These are phyloP conservation scores for Pycnonotus jocosus DNA, from an alignment of 2,113 vertebrate genomes.

Conservation along the genomic window DNA sequence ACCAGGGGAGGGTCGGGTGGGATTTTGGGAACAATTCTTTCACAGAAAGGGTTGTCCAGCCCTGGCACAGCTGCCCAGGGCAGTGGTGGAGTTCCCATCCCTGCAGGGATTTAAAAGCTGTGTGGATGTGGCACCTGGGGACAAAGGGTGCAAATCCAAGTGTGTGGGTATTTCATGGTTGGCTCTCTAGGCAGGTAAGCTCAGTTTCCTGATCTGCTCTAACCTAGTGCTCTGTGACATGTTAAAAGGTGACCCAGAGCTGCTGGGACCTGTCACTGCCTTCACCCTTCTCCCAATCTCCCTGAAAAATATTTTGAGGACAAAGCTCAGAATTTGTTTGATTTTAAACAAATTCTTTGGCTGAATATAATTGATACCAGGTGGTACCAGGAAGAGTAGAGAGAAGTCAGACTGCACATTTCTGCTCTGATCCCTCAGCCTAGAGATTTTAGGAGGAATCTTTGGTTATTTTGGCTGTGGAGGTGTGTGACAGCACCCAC, in stretches of 20 bases:
- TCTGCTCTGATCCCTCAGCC: background rate
- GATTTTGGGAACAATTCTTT: background rate
- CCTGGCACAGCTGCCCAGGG: background rate
- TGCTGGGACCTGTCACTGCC: background rate
- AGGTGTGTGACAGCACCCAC: background rate
- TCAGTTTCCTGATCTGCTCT: background rate
- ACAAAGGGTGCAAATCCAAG: accelerated
- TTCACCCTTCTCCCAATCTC: background rate
- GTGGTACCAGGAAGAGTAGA: background rate
- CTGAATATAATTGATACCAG: accelerated
- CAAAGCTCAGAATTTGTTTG: background rate
- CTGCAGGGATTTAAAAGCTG: background rate
- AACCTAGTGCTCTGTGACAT: background rate
- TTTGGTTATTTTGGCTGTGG: background rate
- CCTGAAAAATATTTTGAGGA: background rate
- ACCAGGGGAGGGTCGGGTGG: background rate
- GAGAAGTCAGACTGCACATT: background rate
- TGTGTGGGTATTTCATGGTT: background rate
- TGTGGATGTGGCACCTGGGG: background rate
- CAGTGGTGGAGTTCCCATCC: background rate
- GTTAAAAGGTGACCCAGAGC: background rate
- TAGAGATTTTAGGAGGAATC: background rate
- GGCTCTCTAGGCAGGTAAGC: background rate
- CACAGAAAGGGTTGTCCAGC: background rate
- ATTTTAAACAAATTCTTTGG: background rate